A percentile compares a stretch with the other conserved stretches of the same genome.
phyloP scores from a whole-genome alignment of 2,797 vertebrate species.

The Carapus acus region DNA sequence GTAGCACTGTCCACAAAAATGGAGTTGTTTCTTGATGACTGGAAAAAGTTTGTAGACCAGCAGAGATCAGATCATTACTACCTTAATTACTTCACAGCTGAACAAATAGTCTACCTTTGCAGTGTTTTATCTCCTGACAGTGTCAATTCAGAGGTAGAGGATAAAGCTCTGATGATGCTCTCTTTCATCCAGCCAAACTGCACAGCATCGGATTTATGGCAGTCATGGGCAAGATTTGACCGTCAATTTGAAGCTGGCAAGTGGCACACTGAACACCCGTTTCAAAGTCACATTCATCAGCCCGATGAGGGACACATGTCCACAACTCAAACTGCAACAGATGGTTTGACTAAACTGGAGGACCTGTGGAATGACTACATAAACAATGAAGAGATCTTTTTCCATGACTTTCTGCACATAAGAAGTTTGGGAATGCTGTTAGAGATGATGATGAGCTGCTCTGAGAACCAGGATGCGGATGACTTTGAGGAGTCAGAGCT shows the following conservation, averaged over 20 bases:
- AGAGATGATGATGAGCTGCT: constrained; percentile 59
- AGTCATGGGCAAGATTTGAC: constrained; percentile 25
- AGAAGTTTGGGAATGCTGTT: constrained; percentile 73
- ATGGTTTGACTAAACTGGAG: constrained; percentile 46
- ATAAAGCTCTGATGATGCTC: constrained; percentile 78
- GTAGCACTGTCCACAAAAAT: constrained; percentile 74
- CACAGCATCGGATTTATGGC: constrained; percentile 46
- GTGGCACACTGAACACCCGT: constrained; percentile 42
- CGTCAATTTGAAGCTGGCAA: constrained; percentile 27
- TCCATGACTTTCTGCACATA: constrained; percentile 69
- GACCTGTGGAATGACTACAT: constrained; percentile 75
- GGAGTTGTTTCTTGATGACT: constrained; percentile 74
- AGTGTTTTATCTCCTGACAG: constrained; percentile 58
- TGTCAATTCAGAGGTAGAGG: constrained; percentile 32
- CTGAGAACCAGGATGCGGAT: constrained; percentile 36
- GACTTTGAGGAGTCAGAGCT: constrained; percentile 16
- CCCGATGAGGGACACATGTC: constrained; percentile 3
- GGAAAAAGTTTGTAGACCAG: constrained; percentile 73
- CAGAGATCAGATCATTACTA: constrained; percentile 74
- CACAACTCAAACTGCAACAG: background rate
- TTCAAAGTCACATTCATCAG: constrained; percentile 52
- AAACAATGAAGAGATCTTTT: constrained; percentile 62
- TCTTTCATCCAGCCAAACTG: constrained; percentile 77
- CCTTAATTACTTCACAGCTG: constrained; percentile 84
- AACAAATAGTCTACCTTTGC: constrained; percentile 84